Evolutionary conservation across 2,113 vertebrate species (phyloP), one percentile per base, ranked within the genome.

Genomic region (Grus americana): DNA sequence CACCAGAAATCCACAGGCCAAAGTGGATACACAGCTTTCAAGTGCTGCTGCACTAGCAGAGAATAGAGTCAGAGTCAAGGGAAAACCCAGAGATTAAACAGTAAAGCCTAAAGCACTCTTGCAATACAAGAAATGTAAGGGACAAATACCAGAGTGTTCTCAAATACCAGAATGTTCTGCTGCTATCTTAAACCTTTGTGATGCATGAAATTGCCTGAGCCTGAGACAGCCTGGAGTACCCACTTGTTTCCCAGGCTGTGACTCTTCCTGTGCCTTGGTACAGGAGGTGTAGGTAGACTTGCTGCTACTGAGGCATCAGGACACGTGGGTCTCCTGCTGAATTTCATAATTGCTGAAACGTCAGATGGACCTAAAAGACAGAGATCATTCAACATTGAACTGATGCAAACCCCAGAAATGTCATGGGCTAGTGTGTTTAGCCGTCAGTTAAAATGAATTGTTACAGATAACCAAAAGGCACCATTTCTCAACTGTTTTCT

Each of bases 241-340:
- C 94, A 99, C 99, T 99, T 99, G 98, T 99, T 99, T 95, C 99
- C 99, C 94, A 99, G 97, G 97, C 99, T 99, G 97, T 99, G 99
- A 95, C 99, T 99, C 98, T 99, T 99, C 95, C 99, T 98, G 97
- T 99, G 99, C 88, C 99, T 98, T 15, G 99, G 98, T 16, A 99
- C 98, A 5, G 99, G 99, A 7, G 99, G 99, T 1, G 99, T 99
- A 67, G 98, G 98, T 34, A 99, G 98, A 83, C 98, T 98, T 61
- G 98, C 98, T 32, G 98, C 98, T 76, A 99, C 98, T 10, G 99
- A 99, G 9, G 99, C 97, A 15, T 99, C 99, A 8, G 99, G 99
- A 96, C 99, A 99, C 3, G 99, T 99, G 47, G 99, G 99, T 54
- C 99, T 98, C 40, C 99, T 98, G 97, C 97, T 98, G 95, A 98